Evolutionary conservation across 2,797 vertebrate genomes (phyloP).

Genomic region (Paramormyrops hopkinsi): DNA sequence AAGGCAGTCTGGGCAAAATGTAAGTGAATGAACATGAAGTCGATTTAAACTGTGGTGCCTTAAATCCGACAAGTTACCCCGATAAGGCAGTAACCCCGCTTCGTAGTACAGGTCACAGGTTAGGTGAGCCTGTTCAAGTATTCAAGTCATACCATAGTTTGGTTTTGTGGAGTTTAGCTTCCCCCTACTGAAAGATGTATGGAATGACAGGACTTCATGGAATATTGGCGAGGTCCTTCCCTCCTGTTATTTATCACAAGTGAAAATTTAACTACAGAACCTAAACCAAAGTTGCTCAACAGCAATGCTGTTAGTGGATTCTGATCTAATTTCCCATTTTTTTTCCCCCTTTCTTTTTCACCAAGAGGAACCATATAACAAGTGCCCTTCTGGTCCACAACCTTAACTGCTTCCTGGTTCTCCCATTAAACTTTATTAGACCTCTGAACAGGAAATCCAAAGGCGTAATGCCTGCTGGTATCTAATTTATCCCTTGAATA

Average conservation of each 20-base stretch:
- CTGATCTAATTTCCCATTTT: not conserved
- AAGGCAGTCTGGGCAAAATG: too few relatives aligned
- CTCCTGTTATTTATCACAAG: not conserved
- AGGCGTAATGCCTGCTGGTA: not conserved
- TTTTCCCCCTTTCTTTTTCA: not conserved
- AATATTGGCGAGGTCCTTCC: not conserved
- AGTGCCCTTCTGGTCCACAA: not conserved
- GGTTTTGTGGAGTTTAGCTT: conserved; percentile 8
- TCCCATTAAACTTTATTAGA: not conserved
- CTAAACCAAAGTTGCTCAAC: not conserved
- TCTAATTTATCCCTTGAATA: not conserved
- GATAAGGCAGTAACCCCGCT: too few relatives aligned
- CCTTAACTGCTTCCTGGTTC: not conserved
- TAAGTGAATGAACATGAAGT: too few relatives aligned
- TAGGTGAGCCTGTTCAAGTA: not conserved
- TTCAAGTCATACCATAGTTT: not conserved
- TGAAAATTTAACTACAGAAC: not conserved
- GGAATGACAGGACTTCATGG: not conserved
- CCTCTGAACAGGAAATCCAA: not conserved
- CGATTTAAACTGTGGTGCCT: too few relatives aligned
- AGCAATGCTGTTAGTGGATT: not conserved
- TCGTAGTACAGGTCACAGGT: too few relatives aligned
- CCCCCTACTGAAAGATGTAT: conserved; percentile 31
- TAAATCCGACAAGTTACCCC: too few relatives aligned
- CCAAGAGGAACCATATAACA: not conserved